These are phyloP conservation scores for Trichopoda pennipes DNA, from an alignment of 2,888 invertebrate genomes.

Conservation along the genomic window DNA sequence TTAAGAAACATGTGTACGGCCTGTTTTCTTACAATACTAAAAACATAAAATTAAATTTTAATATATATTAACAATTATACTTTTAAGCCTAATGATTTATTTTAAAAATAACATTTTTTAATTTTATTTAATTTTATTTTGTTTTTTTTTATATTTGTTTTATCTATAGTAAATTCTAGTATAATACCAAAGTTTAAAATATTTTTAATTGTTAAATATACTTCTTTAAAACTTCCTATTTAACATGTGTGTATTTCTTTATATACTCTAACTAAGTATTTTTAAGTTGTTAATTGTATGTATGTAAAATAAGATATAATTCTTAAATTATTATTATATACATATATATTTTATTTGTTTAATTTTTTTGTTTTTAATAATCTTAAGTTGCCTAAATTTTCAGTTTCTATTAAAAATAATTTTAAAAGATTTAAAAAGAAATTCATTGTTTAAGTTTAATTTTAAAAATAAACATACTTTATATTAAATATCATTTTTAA, in stretches of 20 bases:
- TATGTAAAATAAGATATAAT: conserved; percentile 37
- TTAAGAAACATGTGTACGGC: conserved; percentile 48
- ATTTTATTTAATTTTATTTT: conserved; percentile 20
- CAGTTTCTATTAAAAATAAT: conserved; percentile 66
- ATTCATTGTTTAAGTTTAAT: conserved; percentile 47
- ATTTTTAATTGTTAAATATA: conserved; percentile 65
- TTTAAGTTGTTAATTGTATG: conserved; percentile 48
- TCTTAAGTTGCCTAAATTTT: conserved; percentile 66
- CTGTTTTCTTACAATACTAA: conserved; percentile 52
- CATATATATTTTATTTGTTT: neutral
- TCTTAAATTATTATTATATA: neutral
- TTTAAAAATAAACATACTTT: conserved; percentile 36
- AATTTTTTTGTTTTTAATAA: conserved; percentile 37
- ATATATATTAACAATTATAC: conserved; percentile 19
- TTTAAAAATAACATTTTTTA: conserved; percentile 41
- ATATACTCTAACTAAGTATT: conserved; percentile 47
- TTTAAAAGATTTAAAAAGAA: conserved; percentile 59
- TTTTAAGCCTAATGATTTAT: conserved; percentile 20
- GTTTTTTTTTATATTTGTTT: conserved; percentile 35
- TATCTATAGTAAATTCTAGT: conserved; percentile 75
- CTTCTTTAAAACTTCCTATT: conserved; percentile 67
- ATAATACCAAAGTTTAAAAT: conserved; percentile 78
- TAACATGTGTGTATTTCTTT: conserved; percentile 58
- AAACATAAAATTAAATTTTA: conserved; percentile 2
- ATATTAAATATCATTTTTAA: conserved; percentile 16